phyloP scores from a whole-genome alignment of 2,797 vertebrate genomes.

The Knipowitschia caucasica region DNA sequence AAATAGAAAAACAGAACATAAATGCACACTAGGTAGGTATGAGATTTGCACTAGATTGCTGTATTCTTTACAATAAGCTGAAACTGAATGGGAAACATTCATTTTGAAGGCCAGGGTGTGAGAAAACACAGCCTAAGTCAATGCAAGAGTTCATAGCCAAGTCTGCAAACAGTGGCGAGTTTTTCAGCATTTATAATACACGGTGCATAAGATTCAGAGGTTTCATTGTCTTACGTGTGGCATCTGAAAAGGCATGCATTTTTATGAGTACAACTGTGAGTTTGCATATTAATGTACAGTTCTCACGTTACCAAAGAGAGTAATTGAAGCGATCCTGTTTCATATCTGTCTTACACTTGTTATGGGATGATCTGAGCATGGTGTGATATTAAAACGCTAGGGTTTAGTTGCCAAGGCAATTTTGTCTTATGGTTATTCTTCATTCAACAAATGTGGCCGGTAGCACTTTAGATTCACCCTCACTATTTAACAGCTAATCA shows the following conservation, averaged over 20 bases:
- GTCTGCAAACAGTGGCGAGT: slow-evolving; percentile 62
- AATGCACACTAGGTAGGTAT: slow-evolving; percentile 58
- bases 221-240: slow-evolving; percentile 59
- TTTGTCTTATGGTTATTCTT: slow-evolving; percentile 27
- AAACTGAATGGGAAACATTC: slow-evolving; percentile 64
- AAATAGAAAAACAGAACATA: slow-evolving; percentile 44
- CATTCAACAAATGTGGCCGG: slow-evolving; percentile 16
- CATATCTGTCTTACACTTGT: slow-evolving; percentile 42
- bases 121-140: slow-evolving; percentile 52
- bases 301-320: slow-evolving; percentile 36
- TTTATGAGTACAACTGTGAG: slow-evolving; percentile 61
- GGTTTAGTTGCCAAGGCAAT: slow-evolving; percentile 42
- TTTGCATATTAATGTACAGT: slow-evolving; percentile 65
- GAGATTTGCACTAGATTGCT: slow-evolving; percentile 39
- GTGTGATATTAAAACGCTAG: slow-evolving; percentile 25
- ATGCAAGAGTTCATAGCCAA: slow-evolving; percentile 56
- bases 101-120: slow-evolving; percentile 57
- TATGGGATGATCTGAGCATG: slow-evolving; percentile 33
- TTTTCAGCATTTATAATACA: slow-evolving; percentile 68
- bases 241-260: slow-evolving; percentile 70
- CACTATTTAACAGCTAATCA: too few relatives aligned
- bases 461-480: too few relatives aligned
- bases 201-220: slow-evolving; percentile 71
- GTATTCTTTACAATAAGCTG: slow-evolving; percentile 43
- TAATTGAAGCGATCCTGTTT: slow-evolving; percentile 26